Conservation (phyloP, 2,113 vertebrate species). For the Tiliqua scincoides region DNA sequence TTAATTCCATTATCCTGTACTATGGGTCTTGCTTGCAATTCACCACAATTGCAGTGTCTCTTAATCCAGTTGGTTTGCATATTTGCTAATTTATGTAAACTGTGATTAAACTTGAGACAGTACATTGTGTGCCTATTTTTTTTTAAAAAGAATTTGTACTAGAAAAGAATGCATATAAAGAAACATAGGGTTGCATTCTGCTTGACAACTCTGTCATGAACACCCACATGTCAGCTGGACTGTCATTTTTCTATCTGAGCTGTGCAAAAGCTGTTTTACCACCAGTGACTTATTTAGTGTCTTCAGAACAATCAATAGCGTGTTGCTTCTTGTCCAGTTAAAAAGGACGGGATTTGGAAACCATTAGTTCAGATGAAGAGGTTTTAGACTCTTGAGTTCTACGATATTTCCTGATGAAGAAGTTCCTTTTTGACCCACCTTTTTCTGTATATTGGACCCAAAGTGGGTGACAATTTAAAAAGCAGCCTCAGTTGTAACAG, state of each 20-base stretch:
- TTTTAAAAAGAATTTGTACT: slow-evolving; percentile 5
- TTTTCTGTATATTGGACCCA: background rate
- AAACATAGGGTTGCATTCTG: slow-evolving; percentile 25
- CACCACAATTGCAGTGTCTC: background rate
- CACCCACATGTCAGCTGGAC: slow-evolving; percentile 37
- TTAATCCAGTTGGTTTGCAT: slow-evolving; percentile 11
- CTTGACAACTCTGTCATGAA: slow-evolving; percentile 17
- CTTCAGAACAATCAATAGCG: background rate
- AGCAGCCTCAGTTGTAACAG: background rate
- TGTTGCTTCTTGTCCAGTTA: background rate
- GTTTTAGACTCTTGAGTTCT: background rate
- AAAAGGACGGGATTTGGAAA: background rate
- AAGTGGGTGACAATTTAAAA: background rate
- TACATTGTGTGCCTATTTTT: slow-evolving; percentile 31
- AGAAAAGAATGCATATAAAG: slow-evolving; percentile 7
- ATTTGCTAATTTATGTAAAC: slow-evolving; percentile 21
- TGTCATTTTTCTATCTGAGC: slow-evolving; percentile 38
- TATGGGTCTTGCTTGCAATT: background rate
- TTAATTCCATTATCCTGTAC: background rate
- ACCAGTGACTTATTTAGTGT: background rate
- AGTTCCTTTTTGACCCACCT: background rate
- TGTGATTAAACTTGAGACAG: slow-evolving; percentile 32
- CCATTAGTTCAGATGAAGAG: background rate
- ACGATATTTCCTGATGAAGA: background rate
- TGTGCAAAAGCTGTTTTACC: background rate